Base-by-base conservation (phyloP, 1,140 invertebrate species). In the Ips nitidus region DNA sequence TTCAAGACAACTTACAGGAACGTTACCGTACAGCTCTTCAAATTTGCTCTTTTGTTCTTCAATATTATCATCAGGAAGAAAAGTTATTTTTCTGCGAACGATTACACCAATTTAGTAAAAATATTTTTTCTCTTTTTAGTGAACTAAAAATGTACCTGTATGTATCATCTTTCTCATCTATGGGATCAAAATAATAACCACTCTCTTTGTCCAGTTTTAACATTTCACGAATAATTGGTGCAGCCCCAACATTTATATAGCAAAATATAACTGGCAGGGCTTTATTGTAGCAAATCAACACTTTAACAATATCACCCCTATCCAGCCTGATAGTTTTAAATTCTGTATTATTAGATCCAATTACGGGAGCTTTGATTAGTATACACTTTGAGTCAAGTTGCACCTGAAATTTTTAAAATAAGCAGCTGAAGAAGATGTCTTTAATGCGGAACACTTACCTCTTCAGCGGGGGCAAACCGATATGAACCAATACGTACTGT, bases 401-500 rank as follows among this genome's bases (percentile, higher is more conserved):
- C 40, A 88, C 83, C 84, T 87, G 66, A 63, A 78, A 77, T 22
- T 22, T 22, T 22, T 22, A 22, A 22, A 22, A 22, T 22, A 22
- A 72, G 68, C 45, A 73, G 40, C 40, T n/a, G 2, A 56, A 2
- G 37, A 22, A 37, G n/a, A 2, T 56, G 7, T 7, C 1, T 1
- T n/a, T n/a, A 8, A 55, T 55, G 36, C 1, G 6, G 7, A 36
- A 7, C 5, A 0, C 2, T 36, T 47, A 50, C 42, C 5, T 47
- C 85, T 75, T 90, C 89, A 59, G 81, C 84, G 45, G 90, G 88
- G 71, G 86, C 80, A 78, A 88, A 91, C 82, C 88, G 90, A 76
- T 91, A 91, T 3, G 90, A 91, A 56, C 91, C 91, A 78, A 93
- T 90, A 72, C 91, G 84, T 70, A 93, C 86, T n/a, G 89, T 90